Evolutionary conservation across 2,113 vertebrate species (phyloP).

Genomic region (Amazona vittata): DNA sequence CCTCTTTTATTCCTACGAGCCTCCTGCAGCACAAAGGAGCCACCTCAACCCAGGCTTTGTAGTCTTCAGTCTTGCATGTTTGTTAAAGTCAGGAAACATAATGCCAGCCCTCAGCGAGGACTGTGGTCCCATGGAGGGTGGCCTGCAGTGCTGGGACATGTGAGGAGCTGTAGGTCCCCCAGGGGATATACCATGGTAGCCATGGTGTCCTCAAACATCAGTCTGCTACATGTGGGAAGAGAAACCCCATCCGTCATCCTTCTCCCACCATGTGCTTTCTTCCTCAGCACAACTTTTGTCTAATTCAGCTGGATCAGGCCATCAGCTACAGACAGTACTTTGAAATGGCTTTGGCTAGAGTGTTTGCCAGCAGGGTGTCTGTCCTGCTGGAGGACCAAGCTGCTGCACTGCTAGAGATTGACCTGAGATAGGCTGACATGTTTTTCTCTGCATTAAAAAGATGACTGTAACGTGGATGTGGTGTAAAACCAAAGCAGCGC

Average conservation of each 20-base stretch:
- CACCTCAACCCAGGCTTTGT: neutral
- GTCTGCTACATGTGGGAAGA: rapidly evolving
- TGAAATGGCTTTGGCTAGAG: neutral
- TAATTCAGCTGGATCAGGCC: neutral
- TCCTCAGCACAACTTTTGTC: rapidly evolving
- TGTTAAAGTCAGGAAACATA: neutral
- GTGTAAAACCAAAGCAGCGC: neutral
- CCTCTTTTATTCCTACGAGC: neutral
- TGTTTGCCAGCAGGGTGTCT: rapidly evolving
- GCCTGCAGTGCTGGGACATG: neutral
- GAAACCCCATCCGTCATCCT: rapidly evolving
- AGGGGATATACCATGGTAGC: rapidly evolving
- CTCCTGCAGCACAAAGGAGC: neutral
- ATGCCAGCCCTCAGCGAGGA: neutral
- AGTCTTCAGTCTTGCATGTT: neutral
- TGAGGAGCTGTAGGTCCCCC: neutral
- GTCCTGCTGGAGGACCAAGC: rapidly evolving
- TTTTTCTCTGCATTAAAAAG: neutral
- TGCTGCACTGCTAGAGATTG: neutral
- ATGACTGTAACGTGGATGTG: neutral
- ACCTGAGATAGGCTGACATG: neutral
- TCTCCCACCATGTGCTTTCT: neutral
- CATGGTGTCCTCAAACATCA: neutral
- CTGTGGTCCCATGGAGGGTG: neutral
- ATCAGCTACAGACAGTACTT: neutral